Base-by-base conservation (phyloP, 2,113 vertebrate species). In the Hiodon alosoides region DNA sequence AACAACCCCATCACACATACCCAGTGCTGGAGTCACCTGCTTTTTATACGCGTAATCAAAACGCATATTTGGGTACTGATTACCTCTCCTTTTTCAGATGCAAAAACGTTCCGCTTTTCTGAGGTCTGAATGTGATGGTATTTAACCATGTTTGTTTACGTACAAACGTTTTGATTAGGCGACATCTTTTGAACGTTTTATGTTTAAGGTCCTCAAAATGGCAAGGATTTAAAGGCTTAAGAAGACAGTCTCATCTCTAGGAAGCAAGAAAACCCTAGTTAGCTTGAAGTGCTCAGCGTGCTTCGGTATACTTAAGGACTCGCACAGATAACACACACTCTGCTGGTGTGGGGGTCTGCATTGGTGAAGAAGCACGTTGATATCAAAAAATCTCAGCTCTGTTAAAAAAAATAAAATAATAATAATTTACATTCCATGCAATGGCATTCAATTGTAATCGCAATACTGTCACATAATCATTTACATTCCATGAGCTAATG, bases 81-180 rank as follows among this genome's bases (percentile, higher is more conserved):
- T 58, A 75, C 73, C 31, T 75, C 46, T 50, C 17, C 55, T 10
- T 67, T 51, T 71, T 60, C 55, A 48, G 55, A 13, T 60, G 54
- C 46, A 57, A 16, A 13, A 62, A 73, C 46, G 60, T 73, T 75
- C 64, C 67, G 54, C 73, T 67, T 67, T 4, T 53, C 10, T 17
- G 53, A 67, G 65, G 9, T 51, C 31, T 58, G 65, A 67, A 67
- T 16, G 17, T 50, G 51, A 62, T 72, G 71, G 31, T 62, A 72
- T 72, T 72, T 62, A 72, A 72, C 55, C 6, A 31, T 5, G 59
- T 62, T 72, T 72, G 71, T 72, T 72, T 61, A 62, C 59, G 62
- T 72, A 61, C 71, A 72, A 72, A 72, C 47, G 48, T 51, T 72
- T 5, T 51, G 46, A 72, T 72, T 61, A 72, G 57, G 48, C 48